Base-by-base conservation (phyloP, 2,797 vertebrate genomes). In the Gila robusta region DNA sequence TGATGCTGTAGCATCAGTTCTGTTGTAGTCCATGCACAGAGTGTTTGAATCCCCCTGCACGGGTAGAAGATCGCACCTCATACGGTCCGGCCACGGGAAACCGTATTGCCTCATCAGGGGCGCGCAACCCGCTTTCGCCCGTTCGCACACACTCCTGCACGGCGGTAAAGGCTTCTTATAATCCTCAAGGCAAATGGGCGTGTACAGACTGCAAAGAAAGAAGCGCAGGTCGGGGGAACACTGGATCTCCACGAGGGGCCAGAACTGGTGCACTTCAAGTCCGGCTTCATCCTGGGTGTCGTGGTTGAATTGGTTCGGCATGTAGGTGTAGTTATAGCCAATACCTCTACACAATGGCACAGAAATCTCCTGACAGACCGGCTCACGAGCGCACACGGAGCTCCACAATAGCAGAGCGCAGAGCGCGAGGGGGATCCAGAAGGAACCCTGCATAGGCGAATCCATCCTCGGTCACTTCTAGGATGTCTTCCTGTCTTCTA, bases 221-320 rank as follows among this genome's bases (percentile, higher is more conserved):
- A 98, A 98, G 92, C 96, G 96, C 93, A 98, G 90, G 90, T 98
- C 97, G 1, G 92, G 88, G 83, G 98, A 98, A 86, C 97, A 98
- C 93, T 97, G 96, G 87, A 98, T 98, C 94, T 97, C 97, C 90
- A 98, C 98, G 91, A 98, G 96, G 21, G 98, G 97, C 97, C 97
- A 98, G 93, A 98, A 98, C 95, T 98, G 98, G 92, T 98, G 98
- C 92, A 97, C 98, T 92, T 98, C 97, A 93, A 98, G 95, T 41
- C 98, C 98, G 8, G 97, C 97, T 86, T 98, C 97, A 92, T 98
- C 97, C 94, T 98, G 98, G 79, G 97, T 97, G 94, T 98, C 97
- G 94, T 98, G 98, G 95, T 97, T 97, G 94, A 98, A 98, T 95
- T 97, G 96, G 95, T 98, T 98, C 92, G 98, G 98, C 97, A 98